phyloP scores from a whole-genome alignment of 2,888 invertebrate species.

The Ormyrus labotus region DNA sequence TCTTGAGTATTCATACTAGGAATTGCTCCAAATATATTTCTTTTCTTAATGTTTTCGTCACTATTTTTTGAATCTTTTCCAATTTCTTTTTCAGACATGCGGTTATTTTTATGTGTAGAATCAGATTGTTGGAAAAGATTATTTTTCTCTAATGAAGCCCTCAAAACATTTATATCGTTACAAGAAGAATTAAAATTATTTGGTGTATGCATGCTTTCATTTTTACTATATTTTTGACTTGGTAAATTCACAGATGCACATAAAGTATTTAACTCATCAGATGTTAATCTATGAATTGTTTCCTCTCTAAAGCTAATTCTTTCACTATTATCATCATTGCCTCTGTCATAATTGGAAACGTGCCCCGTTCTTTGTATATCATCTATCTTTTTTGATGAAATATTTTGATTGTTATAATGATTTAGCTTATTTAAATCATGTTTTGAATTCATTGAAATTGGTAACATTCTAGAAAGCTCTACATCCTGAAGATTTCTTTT shows the following conservation, averaged over 20 bases:
- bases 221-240: conserved; percentile 35
- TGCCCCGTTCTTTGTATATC: conserved; percentile 1
- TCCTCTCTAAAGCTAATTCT: conserved; percentile 41
- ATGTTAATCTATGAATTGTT: conserved; percentile 52
- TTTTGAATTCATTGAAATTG: neutral
- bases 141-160: conserved; percentile 45
- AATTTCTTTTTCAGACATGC: neutral
- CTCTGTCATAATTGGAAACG: conserved; percentile 25
- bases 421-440: neutral
- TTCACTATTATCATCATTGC: conserved; percentile 26
- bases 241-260: conserved; percentile 56
- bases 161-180: conserved; percentile 44
- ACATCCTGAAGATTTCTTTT: neutral
- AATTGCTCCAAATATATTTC: conserved; percentile 15
- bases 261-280: conserved; percentile 52
- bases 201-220: conserved; percentile 12
- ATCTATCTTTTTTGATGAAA: conserved; percentile 25
- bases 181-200: conserved; percentile 29
- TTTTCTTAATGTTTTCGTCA: conserved; percentile 10
- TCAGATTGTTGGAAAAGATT: conserved; percentile 25
- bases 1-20: neutral
- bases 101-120: conserved; percentile 1
- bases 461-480: conserved; percentile 4
- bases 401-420: conserved; percentile 24
- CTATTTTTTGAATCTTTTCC: neutral